Conservation (phyloP, 2,888 invertebrate genomes). For the Phymatocera aterrima region DNA sequence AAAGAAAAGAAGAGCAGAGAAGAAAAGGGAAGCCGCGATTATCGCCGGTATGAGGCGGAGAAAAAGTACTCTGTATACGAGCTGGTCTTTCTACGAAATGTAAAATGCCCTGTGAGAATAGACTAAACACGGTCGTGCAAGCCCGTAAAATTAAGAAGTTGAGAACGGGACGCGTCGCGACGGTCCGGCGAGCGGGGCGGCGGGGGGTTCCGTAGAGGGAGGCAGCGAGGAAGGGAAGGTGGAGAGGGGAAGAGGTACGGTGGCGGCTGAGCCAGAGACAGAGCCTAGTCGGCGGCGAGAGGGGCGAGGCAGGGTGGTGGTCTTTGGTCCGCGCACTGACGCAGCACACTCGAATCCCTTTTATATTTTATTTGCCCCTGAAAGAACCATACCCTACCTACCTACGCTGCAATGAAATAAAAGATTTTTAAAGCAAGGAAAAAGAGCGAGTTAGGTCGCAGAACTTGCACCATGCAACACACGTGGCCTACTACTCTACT, state of each 20-base stretch:
- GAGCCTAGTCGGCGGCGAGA: slow-evolving; percentile 45
- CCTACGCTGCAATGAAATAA: slow-evolving; percentile 62
- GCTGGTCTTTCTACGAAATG: slow-evolving; percentile 7
- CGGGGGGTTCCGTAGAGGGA: slow-evolving; percentile 1
- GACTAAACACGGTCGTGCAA: slow-evolving; percentile 1
- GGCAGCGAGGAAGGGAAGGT: slow-evolving; percentile 35
- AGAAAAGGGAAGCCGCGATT: neutral
- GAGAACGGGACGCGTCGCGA: slow-evolving; percentile 63
- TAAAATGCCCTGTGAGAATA: neutral
- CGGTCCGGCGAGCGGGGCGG: slow-evolving; percentile 54
- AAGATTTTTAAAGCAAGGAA: slow-evolving; percentile 54
- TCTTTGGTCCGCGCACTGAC: slow-evolving; percentile 58
- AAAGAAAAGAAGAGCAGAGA: neutral
- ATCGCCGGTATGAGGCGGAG: neutral
- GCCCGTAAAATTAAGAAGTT: slow-evolving; percentile 57
- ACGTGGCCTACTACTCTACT: slow-evolving; percentile 74
- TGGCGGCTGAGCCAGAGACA: slow-evolving; percentile 11
- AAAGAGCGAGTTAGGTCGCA: slow-evolving; percentile 52
- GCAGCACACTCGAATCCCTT: slow-evolving; percentile 64
- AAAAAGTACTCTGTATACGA: neutral
- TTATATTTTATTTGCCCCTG: slow-evolving; percentile 63
- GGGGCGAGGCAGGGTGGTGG: slow-evolving; percentile 45
- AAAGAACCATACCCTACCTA: too few relatives aligned
- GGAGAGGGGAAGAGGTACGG: slow-evolving; percentile 27
- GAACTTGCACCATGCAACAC: slow-evolving; percentile 66